A percentile compares a stretch with the other conserved stretches of the same genome.
Conservation (phyloP, 2,888 invertebrate genomes). For the Chirona hameri region DNA sequence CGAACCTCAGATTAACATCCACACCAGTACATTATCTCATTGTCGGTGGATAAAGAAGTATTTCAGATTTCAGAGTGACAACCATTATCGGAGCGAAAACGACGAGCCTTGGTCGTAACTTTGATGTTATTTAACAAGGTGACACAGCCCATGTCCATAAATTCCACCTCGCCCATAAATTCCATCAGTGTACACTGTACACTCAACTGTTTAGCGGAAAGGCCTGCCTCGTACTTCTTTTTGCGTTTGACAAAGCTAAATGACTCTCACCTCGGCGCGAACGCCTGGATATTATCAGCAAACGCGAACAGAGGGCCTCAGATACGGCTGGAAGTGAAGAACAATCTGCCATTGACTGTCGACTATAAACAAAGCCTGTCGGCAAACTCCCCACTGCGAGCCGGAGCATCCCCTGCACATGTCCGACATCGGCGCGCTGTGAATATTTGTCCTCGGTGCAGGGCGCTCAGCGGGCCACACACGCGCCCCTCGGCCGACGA, state of each 20-base stretch:
- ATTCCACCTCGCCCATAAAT: neutral
- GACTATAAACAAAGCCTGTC: neutral
- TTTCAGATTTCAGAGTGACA: too few relatives aligned
- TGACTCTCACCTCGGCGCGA: neutral
- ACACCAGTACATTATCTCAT: too few relatives aligned
- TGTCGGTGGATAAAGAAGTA: too few relatives aligned
- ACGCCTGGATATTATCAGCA: constrained; percentile 23
- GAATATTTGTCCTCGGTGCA: neutral
- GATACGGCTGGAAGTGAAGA: neutral
- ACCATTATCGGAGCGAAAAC: too few relatives aligned
- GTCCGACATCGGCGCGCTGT: neutral
- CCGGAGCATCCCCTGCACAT: neutral
- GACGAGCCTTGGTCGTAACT: too few relatives aligned
- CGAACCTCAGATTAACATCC: too few relatives aligned
- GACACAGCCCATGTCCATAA: too few relatives aligned
- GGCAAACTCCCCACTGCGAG: neutral
- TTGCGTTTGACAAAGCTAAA: neutral
- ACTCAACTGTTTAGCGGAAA: neutral
- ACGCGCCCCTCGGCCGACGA: neutral
- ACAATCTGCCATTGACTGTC: neutral
- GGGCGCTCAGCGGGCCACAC: neutral
- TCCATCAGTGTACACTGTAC: neutral
- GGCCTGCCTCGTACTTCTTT: neutral
- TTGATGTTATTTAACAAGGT: too few relatives aligned
- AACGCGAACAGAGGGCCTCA: neutral